phyloP scores from a whole-genome alignment of 2,888 invertebrate species.

The Lacanobia wlatinum region DNA sequence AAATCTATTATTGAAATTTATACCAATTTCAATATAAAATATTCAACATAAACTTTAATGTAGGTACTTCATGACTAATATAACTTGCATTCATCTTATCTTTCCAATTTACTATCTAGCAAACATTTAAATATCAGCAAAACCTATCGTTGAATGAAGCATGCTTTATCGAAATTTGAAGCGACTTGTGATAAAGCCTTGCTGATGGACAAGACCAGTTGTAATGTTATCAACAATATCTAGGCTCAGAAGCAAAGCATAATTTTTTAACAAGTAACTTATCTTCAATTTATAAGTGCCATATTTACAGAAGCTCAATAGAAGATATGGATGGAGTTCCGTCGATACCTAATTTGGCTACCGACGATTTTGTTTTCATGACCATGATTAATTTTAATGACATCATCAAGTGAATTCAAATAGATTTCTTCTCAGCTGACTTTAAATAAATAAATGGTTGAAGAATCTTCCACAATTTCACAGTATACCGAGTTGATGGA shows the following conservation, averaged over 20 bases:
- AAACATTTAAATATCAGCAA: neutral
- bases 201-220: constrained; percentile 4
- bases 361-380: constrained; percentile 1
- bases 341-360: neutral
- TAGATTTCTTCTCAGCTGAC: no score
- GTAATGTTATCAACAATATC: constrained; percentile 6
- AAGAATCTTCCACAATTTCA: neutral
- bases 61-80: neutral
- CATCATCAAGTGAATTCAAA: neutral
- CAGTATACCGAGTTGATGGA: neutral
- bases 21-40: neutral
- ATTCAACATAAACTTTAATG: neutral
- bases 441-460: neutral
- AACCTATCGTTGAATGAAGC: constrained; percentile 26
- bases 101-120: neutral
- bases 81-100: neutral
- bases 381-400: neutral
- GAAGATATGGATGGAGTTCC: neutral
- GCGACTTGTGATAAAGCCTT: constrained; percentile 27
- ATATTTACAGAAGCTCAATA: constrained; percentile 14
- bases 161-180: constrained; percentile 29
- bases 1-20: neutral
- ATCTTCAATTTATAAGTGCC: constrained; percentile 8
- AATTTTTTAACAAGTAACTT: constrained; percentile 17
- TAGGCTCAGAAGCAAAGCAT: constrained; percentile 7